Evolutionary conservation across 1,140 invertebrate species (phyloP), one percentile per base, ranked within the genome.

Genomic region (Aporrectodea caliginosa): DNA sequence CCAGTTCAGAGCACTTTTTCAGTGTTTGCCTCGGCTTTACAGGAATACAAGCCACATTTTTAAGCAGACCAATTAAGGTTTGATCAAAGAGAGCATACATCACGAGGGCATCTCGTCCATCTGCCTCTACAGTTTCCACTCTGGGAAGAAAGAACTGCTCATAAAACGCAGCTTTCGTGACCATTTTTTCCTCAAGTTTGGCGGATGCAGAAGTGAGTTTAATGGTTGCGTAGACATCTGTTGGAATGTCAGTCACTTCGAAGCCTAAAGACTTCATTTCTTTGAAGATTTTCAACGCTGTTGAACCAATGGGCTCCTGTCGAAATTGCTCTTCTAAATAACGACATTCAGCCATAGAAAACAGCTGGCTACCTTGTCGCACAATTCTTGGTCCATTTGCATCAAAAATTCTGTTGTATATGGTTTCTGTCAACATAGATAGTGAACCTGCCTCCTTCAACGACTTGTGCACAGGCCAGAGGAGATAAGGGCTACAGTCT

Each of bases 21-120:
- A 68, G 22, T 43, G 31, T 79, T 72, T 29, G 30, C 79, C 77
- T n/a, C 27, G 81, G 79, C 69, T n/a, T 78, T 1, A 76, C 76
- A 29, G 81, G 80, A 58, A 82, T 79, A 35, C 81, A 82, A 22
- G 32, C 33, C 27, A 34, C 27, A 22, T 12, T 43, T 27, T 70
- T 32, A 27, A 85, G 32, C 73, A 83, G 27, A 35, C 71, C 22
- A 35, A 43, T 68, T 43, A 82, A 22, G 30, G 70, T 1, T 75
- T 74, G 30, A 68, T 81, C 58, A 30, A 6, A 12, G 22, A 35
- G 12, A 6, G 33, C 34, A 32, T 79, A 34, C 1, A 80, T 31
- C 29, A 73, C 33, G 69, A 68, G 22, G 6, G 32, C 32, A 12
- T 68, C 32, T 29, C 22, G 14, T 12, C 2, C 16, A 16, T 79